Evolutionary conservation across 2,113 vertebrate genomes (phyloP), one percentile per base, ranked within the genome.

Genomic region (Pterophyllum scalare): DNA sequence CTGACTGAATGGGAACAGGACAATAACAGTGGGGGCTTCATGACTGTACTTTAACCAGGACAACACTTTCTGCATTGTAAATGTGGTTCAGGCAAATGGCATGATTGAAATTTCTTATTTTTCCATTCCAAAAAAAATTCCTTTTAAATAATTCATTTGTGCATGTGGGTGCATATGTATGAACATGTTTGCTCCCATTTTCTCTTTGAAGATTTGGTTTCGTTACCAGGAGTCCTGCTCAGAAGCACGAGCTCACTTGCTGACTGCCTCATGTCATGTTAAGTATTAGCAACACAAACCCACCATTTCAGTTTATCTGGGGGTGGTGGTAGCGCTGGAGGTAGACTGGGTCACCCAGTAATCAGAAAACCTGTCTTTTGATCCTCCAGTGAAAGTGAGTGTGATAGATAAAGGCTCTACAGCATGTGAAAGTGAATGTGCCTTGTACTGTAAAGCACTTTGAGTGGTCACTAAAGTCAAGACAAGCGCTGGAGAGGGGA

Each of bases 1-100:
- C 81, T 93, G 92, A 94, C 89, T 92, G 89, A 90, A 94, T 91
- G 84, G 87, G 91, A 91, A 84, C 87, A 88, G 79, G 35, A 85
- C 46, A 78, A 74, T 19, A 78, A 65, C 72, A 87, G 35, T 70
- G 52, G 67, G 76, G 70, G 61, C n/a, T 75, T 40, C 28, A 19
- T 60, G 31, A 67, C 79, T 83, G 46, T 26, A 72, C 20, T 59
- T 79, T 26, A 52, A 72, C 7, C 2, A 70, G 59, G 26, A 15
- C 19, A 61, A 75, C 82, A 35, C 1, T 43, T 28, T 59, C 49
- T 43, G 74, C 59, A 77, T 35, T 82, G 70, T 81, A 61, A 78
- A 84, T 85, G 67, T 57, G 67, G 77, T 81, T 77, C 77, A 77
- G 59, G 52, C 83, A 85, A 56, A 87, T 80, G 78, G 65, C 81